Evolutionary conservation across 2,797 vertebrate genomes (phyloP), one percentile per base, ranked within the genome.

Genomic region (Anomalospiza imberbis): DNA sequence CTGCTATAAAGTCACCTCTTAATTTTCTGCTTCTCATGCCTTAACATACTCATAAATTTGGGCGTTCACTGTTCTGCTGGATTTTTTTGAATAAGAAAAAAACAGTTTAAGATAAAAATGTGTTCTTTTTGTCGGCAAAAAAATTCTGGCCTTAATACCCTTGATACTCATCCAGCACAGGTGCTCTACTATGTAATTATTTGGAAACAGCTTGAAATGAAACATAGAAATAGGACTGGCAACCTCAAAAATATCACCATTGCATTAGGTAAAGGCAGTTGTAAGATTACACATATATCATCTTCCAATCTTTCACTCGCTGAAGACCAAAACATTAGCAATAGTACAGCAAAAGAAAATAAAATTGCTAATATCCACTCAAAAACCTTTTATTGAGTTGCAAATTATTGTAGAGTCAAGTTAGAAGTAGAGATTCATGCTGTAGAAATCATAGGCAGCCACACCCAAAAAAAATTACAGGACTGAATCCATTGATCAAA

Each of bases 151-250:
- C 79, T 75, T 75, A 85, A 83, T 72, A 66, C 25, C 20, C 62
- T 78, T 93, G 79, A 72, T 75, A 36, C 38, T 78, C 44, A 85
- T 89, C 57, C 58, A 91, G 21, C 66, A 80, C 58, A 93, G 85
- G 93, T 94, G 66, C 44, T 94, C 40, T 66, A 62, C 82, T 89
- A 20, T 72, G 70, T 84, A 94, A 94, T 94, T 94, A 85, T 78
- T 90, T 90, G 12, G 72, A 84, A 94, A 67, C 65, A 83, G 62
- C 62, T 93, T 92, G 87, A 92, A 95, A 92, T 86, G 83, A 89
- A 91, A 28, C 42, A 51, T 12, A 62, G 58, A 84, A 94, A 91
- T 83, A 75, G 32, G 22, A 84, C 57, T 54, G 17, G 50, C 25
- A 92, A 81, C 76, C 79, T 91, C 85, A 92, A 94, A 96, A 94